Base-by-base conservation (phyloP, 2,113 vertebrate species). In the Pseudonaja textilis region DNA sequence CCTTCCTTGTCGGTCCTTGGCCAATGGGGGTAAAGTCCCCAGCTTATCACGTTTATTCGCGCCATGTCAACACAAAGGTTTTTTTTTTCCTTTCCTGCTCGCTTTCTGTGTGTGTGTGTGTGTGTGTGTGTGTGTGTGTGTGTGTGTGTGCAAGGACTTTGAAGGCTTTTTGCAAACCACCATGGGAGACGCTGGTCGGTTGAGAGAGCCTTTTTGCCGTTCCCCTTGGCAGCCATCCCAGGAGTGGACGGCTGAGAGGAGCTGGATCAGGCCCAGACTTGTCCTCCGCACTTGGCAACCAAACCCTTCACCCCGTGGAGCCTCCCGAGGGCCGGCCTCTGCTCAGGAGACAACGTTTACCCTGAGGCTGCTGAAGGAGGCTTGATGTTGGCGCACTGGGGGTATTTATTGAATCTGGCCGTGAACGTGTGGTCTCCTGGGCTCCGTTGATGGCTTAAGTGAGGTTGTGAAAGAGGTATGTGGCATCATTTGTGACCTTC, bases 91-190 rank as follows among this genome's bases (percentile, higher is more conserved):
- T 90, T 93, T 91, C 91, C 95, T 95, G 90, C 90, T 95, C 52
- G 55, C 94, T 94, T 91, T 92, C 90, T 96, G 96, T 47, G 47
- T 8, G 47, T 47, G 47, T 47, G 5, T 47, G 47, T 47, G 7
- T 92, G 91, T 96, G 96, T 47, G 47, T 8, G 47, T 47, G 47
- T 47, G 5, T 47, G 47, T 47, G 7, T 47, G 6, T 47, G 47
- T 47, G 47, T 90, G 86, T 57, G 54, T 59, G 22, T 91, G 89
- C 93, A 94, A 95, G 97, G 94, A 93, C 95, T 95, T 95, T 85
- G 96, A 97, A 96, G 92, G 59, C 85, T 96, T 95, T 94, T 95
- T 61, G 69, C 95, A 96, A 95, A 97, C 97, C 96, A 54, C 91
- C 59, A 93, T 16, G 93, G 93, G 92, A 96, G 91, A 94, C 86